phyloP scores from a whole-genome alignment of 2,797 vertebrate genomes.

The Lophius americanus region DNA sequence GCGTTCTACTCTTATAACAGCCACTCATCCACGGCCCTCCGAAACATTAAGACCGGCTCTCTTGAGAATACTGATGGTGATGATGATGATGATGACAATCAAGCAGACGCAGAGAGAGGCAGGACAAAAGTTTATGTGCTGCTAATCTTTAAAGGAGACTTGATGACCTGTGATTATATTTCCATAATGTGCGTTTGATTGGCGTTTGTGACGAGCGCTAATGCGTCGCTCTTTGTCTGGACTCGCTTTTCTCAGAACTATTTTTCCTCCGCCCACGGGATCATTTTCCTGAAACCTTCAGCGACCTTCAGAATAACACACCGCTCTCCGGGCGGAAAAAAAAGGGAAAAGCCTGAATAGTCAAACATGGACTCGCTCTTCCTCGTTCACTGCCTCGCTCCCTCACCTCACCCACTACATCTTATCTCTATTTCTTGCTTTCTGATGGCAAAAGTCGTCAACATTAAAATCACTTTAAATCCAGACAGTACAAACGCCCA shows the following conservation, averaged over 20 bases:
- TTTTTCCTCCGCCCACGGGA: neutral
- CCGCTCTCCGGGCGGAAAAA: neutral
- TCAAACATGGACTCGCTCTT: neutral
- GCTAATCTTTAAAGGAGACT: slow-evolving; percentile 47
- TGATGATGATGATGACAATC: slow-evolving; percentile 47
- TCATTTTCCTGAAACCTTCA: neutral
- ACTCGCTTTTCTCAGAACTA: neutral
- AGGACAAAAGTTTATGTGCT: slow-evolving; percentile 37
- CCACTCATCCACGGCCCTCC: slow-evolving; percentile 59
- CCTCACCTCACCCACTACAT: too few relatives aligned
- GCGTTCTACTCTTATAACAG: slow-evolving; percentile 65
- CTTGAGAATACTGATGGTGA: slow-evolving; percentile 59
- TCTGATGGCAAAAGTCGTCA: too few relatives aligned
- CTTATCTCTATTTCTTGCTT: too few relatives aligned
- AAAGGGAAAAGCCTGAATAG: neutral
- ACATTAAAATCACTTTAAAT: too few relatives aligned
- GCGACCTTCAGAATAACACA: neutral
- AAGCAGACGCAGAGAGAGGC: slow-evolving; percentile 33
- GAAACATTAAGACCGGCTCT: slow-evolving; percentile 58
- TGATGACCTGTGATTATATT: slow-evolving; percentile 53
- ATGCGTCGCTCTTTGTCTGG: slow-evolving; percentile 14
- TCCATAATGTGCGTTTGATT: slow-evolving; percentile 37
- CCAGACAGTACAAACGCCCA: too few relatives aligned
- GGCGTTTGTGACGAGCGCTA: slow-evolving; percentile 30
- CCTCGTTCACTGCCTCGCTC: too few relatives aligned